Percentiles rank a stretch among this genome's conserved stretches.
These are phyloP conservation scores for Perizoma flavofasciatum DNA, from an alignment of 2,888 invertebrate genomes.

Conservation along the genomic window DNA sequence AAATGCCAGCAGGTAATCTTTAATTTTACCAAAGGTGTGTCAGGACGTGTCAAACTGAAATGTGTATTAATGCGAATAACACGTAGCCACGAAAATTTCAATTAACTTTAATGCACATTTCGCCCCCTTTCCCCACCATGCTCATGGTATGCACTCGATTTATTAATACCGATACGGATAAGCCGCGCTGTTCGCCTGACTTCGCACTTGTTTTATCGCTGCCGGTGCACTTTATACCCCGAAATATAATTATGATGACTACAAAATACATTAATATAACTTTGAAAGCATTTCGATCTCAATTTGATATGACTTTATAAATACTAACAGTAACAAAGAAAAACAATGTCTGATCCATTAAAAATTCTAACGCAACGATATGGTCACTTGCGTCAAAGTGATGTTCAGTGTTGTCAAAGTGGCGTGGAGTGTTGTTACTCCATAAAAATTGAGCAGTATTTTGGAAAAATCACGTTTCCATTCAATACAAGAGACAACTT, in stretches of 20 bases:
- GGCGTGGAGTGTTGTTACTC: too few species aligned
- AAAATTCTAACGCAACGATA: too few species aligned
- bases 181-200: constrained; percentile 58
- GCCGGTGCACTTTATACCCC: constrained; percentile 58
- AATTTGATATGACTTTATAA: too few species aligned
- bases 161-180: constrained; percentile 67
- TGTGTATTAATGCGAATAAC: constrained; percentile 75
- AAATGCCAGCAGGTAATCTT: constrained; percentile 34
- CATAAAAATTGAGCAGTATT: too few species aligned
- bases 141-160: constrained; percentile 53
- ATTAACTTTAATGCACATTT: constrained; percentile 77
- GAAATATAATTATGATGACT: constrained; percentile 50
- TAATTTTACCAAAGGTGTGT: constrained; percentile 47
- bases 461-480: too few species aligned
- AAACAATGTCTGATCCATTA: too few species aligned
- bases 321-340: too few species aligned
- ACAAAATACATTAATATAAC: constrained; percentile 25
- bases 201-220: constrained; percentile 62
- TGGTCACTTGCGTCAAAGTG: too few species aligned
- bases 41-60: constrained; percentile 58
- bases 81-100: constrained; percentile 77
- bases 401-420: too few species aligned
- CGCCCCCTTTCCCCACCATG: constrained; percentile 41
- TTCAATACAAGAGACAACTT: too few species aligned
- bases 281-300: background rate